These are phyloP conservation scores for Conus betulinus DNA, from an alignment of 1,140 invertebrate species.

Conservation along the genomic window DNA sequence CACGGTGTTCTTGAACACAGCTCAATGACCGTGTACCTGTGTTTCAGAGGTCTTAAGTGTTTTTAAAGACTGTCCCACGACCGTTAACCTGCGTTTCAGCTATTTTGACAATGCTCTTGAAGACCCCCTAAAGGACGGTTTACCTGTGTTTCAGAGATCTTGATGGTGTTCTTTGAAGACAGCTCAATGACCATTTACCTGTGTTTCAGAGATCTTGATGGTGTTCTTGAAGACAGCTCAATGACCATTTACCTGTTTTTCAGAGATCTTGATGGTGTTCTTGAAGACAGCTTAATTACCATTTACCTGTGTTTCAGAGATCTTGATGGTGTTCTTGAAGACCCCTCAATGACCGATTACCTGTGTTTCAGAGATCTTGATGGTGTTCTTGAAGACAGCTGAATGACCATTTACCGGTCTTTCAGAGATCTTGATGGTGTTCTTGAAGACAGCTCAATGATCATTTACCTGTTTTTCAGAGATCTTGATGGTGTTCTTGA, in stretches of 20 bases:
- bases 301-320: no score
- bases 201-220: no score
- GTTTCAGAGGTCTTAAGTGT: not conserved
- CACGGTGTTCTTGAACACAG: no score
- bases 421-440: no score
- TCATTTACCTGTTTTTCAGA: constrained; percentile 82
- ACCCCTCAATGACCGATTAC: constrained; percentile 35
- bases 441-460: no score
- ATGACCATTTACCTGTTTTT: constrained; percentile 79
- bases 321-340: not conserved
- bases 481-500: constrained; percentile 80
- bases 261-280: constrained; percentile 81
- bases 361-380: constrained; percentile 76
- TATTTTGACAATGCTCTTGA: not conserved
- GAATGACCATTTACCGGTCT: no score
- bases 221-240: no score
- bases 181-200: no score
- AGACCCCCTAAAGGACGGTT: not conserved
- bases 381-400: no score
- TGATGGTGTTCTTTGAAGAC: no score
- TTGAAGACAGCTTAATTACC: constrained; percentile 82
- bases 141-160: constrained; percentile 77
- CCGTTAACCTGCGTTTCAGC: not conserved
- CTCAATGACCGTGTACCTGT: no score
- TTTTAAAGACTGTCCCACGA: not conserved